These are phyloP conservation scores for Pangasius krempfi DNA, from an alignment of 2,797 vertebrate species.

Conservation along the genomic window DNA sequence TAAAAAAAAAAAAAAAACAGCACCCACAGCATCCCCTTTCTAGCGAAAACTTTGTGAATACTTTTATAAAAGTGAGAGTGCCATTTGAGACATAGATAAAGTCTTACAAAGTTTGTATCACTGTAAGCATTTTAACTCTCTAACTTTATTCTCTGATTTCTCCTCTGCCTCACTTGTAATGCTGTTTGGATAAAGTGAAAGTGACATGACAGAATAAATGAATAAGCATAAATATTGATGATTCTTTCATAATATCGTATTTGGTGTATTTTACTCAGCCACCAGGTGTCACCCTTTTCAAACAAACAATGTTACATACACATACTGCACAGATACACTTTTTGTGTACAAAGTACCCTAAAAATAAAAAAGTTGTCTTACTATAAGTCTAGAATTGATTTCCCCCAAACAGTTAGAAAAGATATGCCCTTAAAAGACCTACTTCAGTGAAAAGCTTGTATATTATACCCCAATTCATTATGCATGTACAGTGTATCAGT, in stretches of 20 bases:
- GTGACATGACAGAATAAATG: background rate
- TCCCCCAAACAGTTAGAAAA: background rate
- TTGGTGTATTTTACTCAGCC: background rate
- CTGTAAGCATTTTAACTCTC: background rate
- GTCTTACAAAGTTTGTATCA: background rate
- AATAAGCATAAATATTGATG: background rate
- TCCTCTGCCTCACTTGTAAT: background rate
- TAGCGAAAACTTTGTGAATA: background rate
- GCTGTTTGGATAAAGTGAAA: background rate
- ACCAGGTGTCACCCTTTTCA: constrained; percentile 15
- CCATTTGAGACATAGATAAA: background rate
- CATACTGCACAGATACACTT: too few relatives aligned
- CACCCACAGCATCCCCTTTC: background rate
- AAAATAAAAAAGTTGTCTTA: background rate
- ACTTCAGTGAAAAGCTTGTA: background rate
- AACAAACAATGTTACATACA: background rate
- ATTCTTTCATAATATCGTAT: background rate
- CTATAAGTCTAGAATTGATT: background rate
- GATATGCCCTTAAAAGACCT: too few relatives aligned
- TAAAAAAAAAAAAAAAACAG: background rate
- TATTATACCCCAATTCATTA: background rate
- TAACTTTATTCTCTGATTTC: background rate
- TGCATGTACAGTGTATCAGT: background rate
- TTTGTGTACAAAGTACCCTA: background rate
- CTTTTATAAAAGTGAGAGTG: background rate